Evolutionary conservation across 1,140 invertebrate genomes (phyloP), one percentile per base, ranked within the genome.

Genomic region (Piezodorus guildinii): DNA sequence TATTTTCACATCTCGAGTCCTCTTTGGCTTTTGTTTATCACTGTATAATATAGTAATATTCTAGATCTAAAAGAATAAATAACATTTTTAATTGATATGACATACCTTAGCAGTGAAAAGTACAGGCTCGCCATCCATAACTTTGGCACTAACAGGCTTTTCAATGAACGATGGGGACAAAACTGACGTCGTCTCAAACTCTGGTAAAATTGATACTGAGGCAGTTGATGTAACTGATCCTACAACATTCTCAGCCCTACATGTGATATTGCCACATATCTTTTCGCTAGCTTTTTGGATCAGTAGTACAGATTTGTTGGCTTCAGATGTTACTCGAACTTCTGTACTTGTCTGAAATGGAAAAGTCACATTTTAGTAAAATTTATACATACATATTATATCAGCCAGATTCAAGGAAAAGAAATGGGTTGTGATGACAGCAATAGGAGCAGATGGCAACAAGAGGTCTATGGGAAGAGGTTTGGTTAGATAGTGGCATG

Each of bases 101-200:
- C 34, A 39, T 25, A 91, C 83, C 68, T 84, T 75, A 70, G 88
- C 91, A 63, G 77, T 84, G 51, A 97, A 81, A 68, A 83, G 79
- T 25, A 91, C 87, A 71, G 88, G 84, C 71, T 96, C 91, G 49
- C 91, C 91, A 74, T 96, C 93, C 91, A 96, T 96, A 9, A 96
- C 86, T 69, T 85, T 84, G 2, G 86, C 75, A 17, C 86, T 82
- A 54, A 81, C 78, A 59, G 93, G 77, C 69, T 80, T 81, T 70
- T 82, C 82, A 16, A 84, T 77, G 69, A 95, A 92, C 67, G 81
- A 78, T 21, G 92, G 92, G 19, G 86, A 83, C n/a, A 74, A 71
- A 21, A 85, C 77, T 25, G 79, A 70, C 1, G 80, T 75, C 67
- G 83, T 77, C 71, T 84, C 79, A 73, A 80, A 80, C 67, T 81